Base-by-base conservation (phyloP, 1,140 invertebrate species). In the Drosophila pseudoananassae region DNA sequence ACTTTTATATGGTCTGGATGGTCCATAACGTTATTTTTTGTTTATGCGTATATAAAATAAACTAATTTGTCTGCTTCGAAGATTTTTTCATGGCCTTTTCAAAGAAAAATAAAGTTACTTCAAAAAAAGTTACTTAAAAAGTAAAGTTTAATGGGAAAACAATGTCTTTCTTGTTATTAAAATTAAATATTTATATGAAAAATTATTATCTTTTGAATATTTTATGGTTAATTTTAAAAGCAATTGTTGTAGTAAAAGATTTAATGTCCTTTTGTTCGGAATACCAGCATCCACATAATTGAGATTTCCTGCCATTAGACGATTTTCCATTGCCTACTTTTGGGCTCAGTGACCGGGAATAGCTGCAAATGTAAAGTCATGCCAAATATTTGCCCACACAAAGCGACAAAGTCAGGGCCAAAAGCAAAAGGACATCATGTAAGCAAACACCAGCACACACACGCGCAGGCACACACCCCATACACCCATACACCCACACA, bases 371-470 rank as follows among this genome's bases (percentile, higher is more conserved):
- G 72, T 47, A 57, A 78, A 83, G 76, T 83, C 79, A 75, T 61
- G 70, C 61, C 53, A 78, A 83, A 83, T 83, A 83, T 78, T 83
- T 83, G 79, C 55, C 2, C 64, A 51, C 80, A 70, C 55, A 25
- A 69, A 74, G 57, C 51, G 51, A 53, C 66, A 66, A 81, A 76
- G 66, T 80, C 78, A 73, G 45, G 78, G 61, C 46, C 69, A 70
- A 59, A 45, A 50, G 63, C 51, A 51, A 74, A 63, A 76, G 73
- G 50, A 73, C 55, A 84, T 68, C 45, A 54, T 50, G 63, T 63
- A 52, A 51, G 40, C 61, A 50, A 61, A 70, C 52, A 73, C 51
- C 5, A 17, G n/a, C 0, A 17, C 40, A 43, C 40, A 43, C 38
- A 15, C 15, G 1, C 7, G 14, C 12, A 14, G n/a, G 8, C 25